Base-by-base conservation (phyloP, 2,113 vertebrate genomes). In the Atrichornis clamosus region DNA sequence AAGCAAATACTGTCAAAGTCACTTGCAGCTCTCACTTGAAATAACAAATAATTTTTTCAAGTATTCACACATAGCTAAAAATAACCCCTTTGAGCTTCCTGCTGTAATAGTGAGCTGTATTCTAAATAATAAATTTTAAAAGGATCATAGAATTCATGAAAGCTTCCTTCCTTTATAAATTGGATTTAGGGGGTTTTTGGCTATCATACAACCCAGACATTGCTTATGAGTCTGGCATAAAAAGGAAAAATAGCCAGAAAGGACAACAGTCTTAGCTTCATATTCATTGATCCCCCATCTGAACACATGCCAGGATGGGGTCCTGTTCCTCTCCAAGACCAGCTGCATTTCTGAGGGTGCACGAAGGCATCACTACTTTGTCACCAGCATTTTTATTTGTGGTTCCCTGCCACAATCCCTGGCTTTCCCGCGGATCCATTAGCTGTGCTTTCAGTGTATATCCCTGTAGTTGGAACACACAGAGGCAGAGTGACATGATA, bases 121-220 rank as follows among this genome's bases (percentile, higher is more conserved):
- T 75, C 41, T 75, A 86, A 88, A 89, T 60, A 84, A 86, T 64
- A 55, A 22, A 86, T 77, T 93, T 84, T 81, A 56, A 90, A 94
- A 92, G 37, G 50, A 84, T 78, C 47, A 22, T 3, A 41, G 39
- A 60, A 74, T 63, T 64, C 64, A 46, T 17, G 42, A 89, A 75
- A 44, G 15, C 56, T 94, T 78, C 72, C 69, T 81, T 89, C 60
- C 64, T 86, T 89, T 84, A 68, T 63, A 53, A 44, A 64, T 7
- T 75, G 28, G 72, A 86, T 84, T 86, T 68, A 77, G 72, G 37
- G 0, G 0, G 37, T 76, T 77, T 89, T 64, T 23, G 37, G 60
- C 72, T 83, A 60, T 47, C n/a, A 4, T 41, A 59, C 19, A 88
- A 56, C 6, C 24, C 44, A 70, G 79, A 28, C 7, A 8, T 30